phyloP scores from a whole-genome alignment of 2,797 vertebrate species.

The Microctenopoma stevenorrisi region DNA sequence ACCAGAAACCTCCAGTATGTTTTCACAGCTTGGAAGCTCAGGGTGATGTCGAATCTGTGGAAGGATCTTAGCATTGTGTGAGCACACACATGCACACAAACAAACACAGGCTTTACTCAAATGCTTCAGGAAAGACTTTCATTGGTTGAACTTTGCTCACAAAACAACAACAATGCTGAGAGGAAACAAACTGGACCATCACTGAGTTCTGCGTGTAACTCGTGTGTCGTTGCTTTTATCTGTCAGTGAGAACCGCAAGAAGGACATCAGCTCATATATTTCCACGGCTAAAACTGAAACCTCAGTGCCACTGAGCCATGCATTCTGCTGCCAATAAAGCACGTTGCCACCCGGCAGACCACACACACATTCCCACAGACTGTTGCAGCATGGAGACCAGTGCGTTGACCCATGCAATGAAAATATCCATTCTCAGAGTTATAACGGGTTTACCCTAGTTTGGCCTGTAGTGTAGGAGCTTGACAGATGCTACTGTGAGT shows the following conservation, averaged over 20 bases:
- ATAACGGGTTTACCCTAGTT: conserved; percentile 50
- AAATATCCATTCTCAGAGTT: conserved; percentile 55
- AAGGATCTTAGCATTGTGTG: conserved; percentile 89
- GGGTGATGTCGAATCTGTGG: conserved; percentile 83
- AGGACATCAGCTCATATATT: conserved; percentile 14
- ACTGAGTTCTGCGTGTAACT: conserved; percentile 17
- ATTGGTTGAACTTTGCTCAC: conserved; percentile 40
- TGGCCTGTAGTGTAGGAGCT: neutral
- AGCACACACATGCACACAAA: conserved; percentile 53
- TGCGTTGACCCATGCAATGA: conserved; percentile 59
- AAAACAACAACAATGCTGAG: conserved; percentile 46
- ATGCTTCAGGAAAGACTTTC: conserved; percentile 47
- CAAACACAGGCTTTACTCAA: conserved; percentile 63
- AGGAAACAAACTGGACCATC: conserved; percentile 23
- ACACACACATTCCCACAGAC: conserved; percentile 51
- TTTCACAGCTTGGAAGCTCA: conserved; percentile 93
- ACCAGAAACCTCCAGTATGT: conserved; percentile 90
- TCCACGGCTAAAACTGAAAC: conserved; percentile 34
- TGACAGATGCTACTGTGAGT: conserved; percentile 47
- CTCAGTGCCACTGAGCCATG: conserved; percentile 37
- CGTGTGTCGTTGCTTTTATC: neutral
- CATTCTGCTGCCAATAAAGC: conserved; percentile 62
- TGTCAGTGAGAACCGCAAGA: conserved; percentile 15
- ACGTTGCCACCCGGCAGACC: conserved; percentile 60
- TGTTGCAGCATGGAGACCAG: conserved; percentile 51